Evolutionary conservation across 1,140 invertebrate species (phyloP).

Genomic region (Helicoverpa armigera): DNA sequence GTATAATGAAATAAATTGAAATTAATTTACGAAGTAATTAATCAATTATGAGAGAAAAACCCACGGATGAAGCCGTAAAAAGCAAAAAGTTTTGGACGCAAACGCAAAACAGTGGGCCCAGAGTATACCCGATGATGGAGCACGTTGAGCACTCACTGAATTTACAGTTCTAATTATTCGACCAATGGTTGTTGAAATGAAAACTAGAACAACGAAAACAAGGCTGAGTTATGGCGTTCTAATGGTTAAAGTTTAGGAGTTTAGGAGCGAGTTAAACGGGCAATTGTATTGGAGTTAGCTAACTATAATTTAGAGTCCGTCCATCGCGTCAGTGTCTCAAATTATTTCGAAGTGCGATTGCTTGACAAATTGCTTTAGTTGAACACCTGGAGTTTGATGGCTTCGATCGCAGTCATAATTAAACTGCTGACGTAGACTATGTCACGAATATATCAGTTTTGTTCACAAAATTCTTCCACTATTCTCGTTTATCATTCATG

Average conservation of each 20-base stretch:
- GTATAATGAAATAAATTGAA: slow-evolving; percentile 17
- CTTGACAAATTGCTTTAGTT: slow-evolving; percentile 38
- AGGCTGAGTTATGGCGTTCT: slow-evolving; percentile 50
- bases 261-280: slow-evolving; percentile 53
- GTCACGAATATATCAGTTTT: not conserved
- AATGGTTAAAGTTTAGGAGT: slow-evolving; percentile 59
- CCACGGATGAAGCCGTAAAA: slow-evolving; percentile 5
- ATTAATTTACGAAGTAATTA: slow-evolving; percentile 26
- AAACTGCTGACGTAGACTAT: not conserved
- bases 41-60: slow-evolving; percentile 19
- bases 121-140: slow-evolving; percentile 9
- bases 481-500: not conserved
- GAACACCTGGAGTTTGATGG: slow-evolving; percentile 19
- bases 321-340: slow-evolving; percentile 46
- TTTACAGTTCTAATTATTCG: slow-evolving; percentile 33
- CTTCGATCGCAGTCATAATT: slow-evolving; percentile 3
- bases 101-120: not conserved
- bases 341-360: slow-evolving; percentile 49
- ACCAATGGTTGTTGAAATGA: slow-evolving; percentile 38
- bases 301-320: slow-evolving; percentile 56
- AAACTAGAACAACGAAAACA: slow-evolving; percentile 43
- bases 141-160: slow-evolving; percentile 1
- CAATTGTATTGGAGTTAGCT: slow-evolving; percentile 58
- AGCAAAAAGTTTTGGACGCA: not conserved
- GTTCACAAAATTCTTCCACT: not conserved